Conservation (phyloP, 2,797 vertebrate genomes). For the Lutjanus argentimaculatus region DNA sequence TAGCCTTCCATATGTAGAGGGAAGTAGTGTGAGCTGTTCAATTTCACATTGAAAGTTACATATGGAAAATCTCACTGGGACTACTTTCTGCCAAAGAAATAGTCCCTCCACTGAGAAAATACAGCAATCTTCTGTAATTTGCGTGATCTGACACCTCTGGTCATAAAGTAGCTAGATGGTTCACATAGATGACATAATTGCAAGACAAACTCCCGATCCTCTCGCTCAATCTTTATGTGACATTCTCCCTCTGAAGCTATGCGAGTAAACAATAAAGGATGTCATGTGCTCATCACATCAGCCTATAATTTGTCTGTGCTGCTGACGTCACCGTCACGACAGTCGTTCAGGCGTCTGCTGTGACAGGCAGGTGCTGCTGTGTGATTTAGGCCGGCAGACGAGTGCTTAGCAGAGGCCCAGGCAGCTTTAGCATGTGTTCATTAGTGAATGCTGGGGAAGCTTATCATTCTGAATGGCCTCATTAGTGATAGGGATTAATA, state of each 20-base stretch:
- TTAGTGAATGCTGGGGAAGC: conserved; percentile 80
- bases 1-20: neutral
- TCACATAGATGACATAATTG: neutral
- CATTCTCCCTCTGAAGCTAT: conserved; percentile 10
- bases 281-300: neutral
- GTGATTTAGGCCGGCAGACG: conserved; percentile 46
- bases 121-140: neutral
- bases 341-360: conserved; percentile 35
- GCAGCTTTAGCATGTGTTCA: conserved; percentile 82
- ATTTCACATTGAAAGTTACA: neutral
- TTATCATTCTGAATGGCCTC: conserved; percentile 84
- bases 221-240: neutral
- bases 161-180: neutral
- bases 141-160: neutral
- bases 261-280: neutral
- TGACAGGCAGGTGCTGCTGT: conserved; percentile 65
- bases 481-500: conserved; percentile 85
- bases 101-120: neutral
- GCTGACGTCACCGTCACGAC: neutral
- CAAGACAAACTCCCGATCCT: neutral
- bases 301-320: conserved; percentile 11
- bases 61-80: neutral
- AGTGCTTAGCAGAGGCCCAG: conserved; percentile 61
- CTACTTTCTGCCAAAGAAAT: neutral
- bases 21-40: neutral